Percentiles rank a stretch among this genome's conserved stretches.
Evolutionary conservation across 2,797 vertebrate genomes (phyloP).

Genomic region (Graptemys geographica): DNA sequence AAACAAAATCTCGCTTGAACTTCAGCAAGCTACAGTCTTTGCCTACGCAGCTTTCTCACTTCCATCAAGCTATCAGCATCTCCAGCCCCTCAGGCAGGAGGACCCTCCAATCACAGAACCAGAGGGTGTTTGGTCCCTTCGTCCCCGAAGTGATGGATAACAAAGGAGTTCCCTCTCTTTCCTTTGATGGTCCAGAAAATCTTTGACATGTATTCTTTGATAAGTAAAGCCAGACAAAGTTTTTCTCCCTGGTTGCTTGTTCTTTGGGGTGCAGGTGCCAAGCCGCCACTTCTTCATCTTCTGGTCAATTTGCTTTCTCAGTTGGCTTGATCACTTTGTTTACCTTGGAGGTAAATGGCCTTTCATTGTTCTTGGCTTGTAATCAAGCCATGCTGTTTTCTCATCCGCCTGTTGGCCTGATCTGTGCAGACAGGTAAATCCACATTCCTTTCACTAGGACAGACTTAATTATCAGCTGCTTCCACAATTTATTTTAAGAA

Average conservation of each 20-base stretch:
- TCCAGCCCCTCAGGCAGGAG: not conserved
- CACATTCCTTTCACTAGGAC: not conserved
- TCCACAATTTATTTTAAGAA: not conserved
- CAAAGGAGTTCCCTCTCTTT: too few relatives aligned
- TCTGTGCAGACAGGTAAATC: not conserved
- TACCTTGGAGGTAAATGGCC: too few relatives aligned
- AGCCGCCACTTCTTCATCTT: too few relatives aligned
- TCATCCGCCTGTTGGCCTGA: not conserved
- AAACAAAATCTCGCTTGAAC: not conserved
- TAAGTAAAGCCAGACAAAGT: not conserved
- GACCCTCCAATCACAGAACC: not conserved
- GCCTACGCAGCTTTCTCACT: not conserved
- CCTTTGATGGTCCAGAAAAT: not conserved
- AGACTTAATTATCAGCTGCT: not conserved
- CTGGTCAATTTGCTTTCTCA: too few relatives aligned
- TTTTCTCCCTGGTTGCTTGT: too few relatives aligned
- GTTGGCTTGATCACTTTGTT: too few relatives aligned
- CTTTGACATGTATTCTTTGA: not conserved
- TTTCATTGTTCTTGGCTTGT: too few relatives aligned
- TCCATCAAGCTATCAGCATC: not conserved
- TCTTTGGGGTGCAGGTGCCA: too few relatives aligned
- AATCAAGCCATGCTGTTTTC: not conserved
- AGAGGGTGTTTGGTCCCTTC: not conserved
- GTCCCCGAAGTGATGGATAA: not conserved
- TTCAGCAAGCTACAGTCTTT: not conserved